These are phyloP conservation scores for Chelonia mydas DNA, from an alignment of 2,797 vertebrate species.

Conservation along the genomic window DNA sequence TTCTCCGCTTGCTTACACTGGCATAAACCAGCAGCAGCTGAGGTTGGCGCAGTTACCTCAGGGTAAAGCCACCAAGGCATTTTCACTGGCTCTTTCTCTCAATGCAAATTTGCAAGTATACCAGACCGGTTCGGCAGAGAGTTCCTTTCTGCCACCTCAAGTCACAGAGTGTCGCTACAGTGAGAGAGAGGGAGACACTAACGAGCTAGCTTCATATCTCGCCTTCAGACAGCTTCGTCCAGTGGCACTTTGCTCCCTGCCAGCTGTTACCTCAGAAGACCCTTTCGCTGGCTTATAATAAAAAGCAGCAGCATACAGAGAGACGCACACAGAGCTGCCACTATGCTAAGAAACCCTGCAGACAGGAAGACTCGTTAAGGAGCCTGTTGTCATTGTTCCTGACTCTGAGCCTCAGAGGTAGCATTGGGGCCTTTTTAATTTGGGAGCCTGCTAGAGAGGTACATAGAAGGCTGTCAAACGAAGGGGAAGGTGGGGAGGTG, in stretches of 20 bases:
- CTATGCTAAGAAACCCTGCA: conserved; percentile 12
- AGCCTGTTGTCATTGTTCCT: neutral
- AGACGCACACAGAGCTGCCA: neutral
- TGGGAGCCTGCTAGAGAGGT: conserved; percentile 46
- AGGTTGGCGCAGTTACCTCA: neutral
- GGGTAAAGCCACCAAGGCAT: neutral
- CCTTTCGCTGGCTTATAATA: conserved; percentile 29
- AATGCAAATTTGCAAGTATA: neutral
- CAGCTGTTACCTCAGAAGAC: neutral
- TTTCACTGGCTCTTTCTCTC: neutral
- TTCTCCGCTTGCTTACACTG: neutral
- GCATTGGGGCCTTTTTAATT: conserved; percentile 9
- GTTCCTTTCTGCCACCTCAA: neutral
- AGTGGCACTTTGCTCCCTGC: neutral
- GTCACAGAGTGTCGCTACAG: neutral
- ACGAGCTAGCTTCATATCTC: neutral
- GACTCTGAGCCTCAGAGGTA: conserved; percentile 36
- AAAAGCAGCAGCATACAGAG: conserved; percentile 62
- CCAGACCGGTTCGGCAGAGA: neutral
- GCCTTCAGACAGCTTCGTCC: neutral
- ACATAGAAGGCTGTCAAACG: conserved; percentile 42
- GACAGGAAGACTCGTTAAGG: conserved; percentile 30
- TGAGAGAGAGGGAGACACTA: neutral
- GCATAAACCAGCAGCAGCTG: neutral
- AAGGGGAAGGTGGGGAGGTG: neutral